Evolutionary conservation across 1,140 invertebrate genomes (phyloP), one percentile per base, ranked within the genome.

Genomic region (Oreohelix idahoensis): DNA sequence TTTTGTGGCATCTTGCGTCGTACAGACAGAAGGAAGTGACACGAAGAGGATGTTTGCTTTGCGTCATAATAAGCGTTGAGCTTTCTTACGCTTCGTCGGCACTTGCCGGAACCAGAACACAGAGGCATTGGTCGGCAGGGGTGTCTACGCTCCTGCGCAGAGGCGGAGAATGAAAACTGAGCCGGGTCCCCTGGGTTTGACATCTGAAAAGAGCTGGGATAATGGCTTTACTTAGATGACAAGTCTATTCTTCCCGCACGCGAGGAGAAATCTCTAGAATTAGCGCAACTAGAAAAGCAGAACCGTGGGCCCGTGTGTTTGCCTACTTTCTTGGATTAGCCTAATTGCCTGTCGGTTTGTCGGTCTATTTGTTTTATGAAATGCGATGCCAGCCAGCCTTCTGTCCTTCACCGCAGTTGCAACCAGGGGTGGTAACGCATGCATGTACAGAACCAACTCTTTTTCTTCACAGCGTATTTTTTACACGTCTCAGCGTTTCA

Each of bases 321-420:
- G 75, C 75, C 32, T 0, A 36, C 45, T 77, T 53, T 17, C 23
- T 35, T 49, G 75, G 75, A 77, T 77, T 77, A 77, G 45, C 36
- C 75, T 77, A 77, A 77, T 77, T 77, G 75, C 75, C 75, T 53
- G 75, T 35, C 75, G 45, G 75, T 77, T 49, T 49, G 45, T 77
- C 53, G 8, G 75, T 77, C 49, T 77, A 77, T 77, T 77, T 77
- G 75, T 77, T 77, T 51, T 77, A 53, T 77, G 75, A 77, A 53
- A 77, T 77, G 75, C 42, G 75, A 77, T 77, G 75, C 75, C 38
- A 42, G 23, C 13, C 2, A 26, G 71, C 23, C 17, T 73, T 42
- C 1, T 73, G 36, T 42, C 17, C 71, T 42, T 42, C 38, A 11
- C 38, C 63, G 63, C 51, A 23, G 29, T 66, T 66, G 63, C 20